Base-by-base conservation (phyloP, 2,888 invertebrate genomes). In the Lithophane ornitopus region DNA sequence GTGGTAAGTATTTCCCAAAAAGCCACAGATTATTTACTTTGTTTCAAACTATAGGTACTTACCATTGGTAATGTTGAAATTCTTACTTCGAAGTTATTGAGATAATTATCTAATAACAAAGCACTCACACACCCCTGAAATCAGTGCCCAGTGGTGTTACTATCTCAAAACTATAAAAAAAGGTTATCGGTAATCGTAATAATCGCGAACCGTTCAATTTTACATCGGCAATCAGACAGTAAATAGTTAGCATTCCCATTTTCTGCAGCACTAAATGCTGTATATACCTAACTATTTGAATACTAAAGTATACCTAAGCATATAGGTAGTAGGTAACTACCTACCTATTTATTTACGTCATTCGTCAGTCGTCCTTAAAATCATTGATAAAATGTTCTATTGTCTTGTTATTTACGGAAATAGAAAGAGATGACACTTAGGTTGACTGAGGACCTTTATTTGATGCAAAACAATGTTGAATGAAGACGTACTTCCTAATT, bases 151-250 rank as follows among this genome's bases (percentile, higher is more conserved):
- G 3, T 41, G 46, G 16, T 46, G 39, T 41, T 56, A n/a, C 9
- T 28, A n/a, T 61, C 14, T 44, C 22, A 74, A 74, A 22, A 74
- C 22, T 26, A 39, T 28, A 34, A 28, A 61, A 41, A 61, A 44
- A 61, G 44, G 74, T 74, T 62, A 74, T 61, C 34, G 26, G 41
- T 22, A 49, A 14, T 4, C 2, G 26, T 16, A 14, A 46, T 41
- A 14, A 46, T 41, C 19, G 56, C n/a, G n/a, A 46, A 58, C 22
- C 54, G 6, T 46, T 46, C 0, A 14, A 28, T 46, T 26, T 54
- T 56, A 26, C 9, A 65, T 56, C 26, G 39, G 22, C 1, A 26
- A 34, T 26, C 3, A 28, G 7, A 19, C 14, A 61, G n/a, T 52
- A 46, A 22, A 34, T 41, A 16, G 19, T 46, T 46, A 28, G 16